phyloP scores from a whole-genome alignment of 2,888 invertebrate species.

The Ochropleura leucogaster region DNA sequence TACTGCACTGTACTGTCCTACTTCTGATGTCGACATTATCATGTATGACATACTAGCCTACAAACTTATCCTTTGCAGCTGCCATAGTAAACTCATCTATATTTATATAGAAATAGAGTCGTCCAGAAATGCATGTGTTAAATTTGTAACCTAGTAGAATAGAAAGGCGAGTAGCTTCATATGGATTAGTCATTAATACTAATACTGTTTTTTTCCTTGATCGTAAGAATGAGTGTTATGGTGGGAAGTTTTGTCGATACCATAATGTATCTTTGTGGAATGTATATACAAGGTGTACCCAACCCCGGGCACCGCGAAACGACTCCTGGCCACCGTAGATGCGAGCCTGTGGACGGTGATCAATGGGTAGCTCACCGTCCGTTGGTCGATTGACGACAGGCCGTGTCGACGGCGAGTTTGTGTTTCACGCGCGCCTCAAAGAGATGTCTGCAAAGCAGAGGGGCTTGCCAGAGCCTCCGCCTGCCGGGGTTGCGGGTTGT shows the following conservation, averaged over 20 bases:
- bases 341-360: no score
- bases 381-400: no score
- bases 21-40: slow-evolving; percentile 60
- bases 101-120: rapidly evolving
- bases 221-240: slow-evolving; percentile 52
- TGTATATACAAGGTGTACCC: not conserved
- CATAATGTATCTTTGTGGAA: slow-evolving; percentile 10
- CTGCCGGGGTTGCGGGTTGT: no score
- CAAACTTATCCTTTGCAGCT: slow-evolving; percentile 25
- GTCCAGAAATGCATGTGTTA: not conserved
- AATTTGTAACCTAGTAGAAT: slow-evolving; percentile 14
- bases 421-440: no score
- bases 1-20: slow-evolving; percentile 63
- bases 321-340: no score
- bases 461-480: no score
- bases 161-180: slow-evolving; percentile 37
- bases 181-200: slow-evolving; percentile 48
- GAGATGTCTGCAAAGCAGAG: no score
- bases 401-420: no score
- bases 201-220: slow-evolving; percentile 53
- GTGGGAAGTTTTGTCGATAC: slow-evolving; percentile 35
- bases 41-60: slow-evolving; percentile 47
- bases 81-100: not conserved
- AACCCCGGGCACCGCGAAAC: no score
- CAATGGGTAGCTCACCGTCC: no score